These are phyloP conservation scores for Ctena decussata DNA, from an alignment of 2,888 invertebrate species.

Conservation along the genomic window DNA sequence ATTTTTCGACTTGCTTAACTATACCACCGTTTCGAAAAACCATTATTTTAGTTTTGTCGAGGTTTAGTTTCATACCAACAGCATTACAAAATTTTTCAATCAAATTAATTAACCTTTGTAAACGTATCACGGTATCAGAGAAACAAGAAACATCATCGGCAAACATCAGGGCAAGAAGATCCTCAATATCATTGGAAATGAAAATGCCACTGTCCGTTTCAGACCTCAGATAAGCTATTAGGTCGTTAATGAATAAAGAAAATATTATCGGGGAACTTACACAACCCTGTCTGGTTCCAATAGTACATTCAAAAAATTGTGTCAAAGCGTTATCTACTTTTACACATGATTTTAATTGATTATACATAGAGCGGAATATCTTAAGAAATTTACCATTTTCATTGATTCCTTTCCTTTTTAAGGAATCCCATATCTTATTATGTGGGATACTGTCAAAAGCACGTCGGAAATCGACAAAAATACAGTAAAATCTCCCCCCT, in stretches of 20 bases:
- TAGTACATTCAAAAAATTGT: neutral
- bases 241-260: neutral
- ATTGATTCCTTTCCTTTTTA: no score
- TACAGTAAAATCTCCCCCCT: no score
- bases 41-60: no score
- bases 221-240: neutral
- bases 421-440: no score
- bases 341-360: conserved; percentile 4
- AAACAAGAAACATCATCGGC: neutral
- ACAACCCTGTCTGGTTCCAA: neutral
- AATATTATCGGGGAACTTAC: neutral
- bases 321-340: neutral
- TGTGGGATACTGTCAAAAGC: no score
- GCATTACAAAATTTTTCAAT: neutral
- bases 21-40: neutral
- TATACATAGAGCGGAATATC: no score
- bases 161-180: neutral
- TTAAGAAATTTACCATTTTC: no score
- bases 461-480: no score
- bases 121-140: neutral
- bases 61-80: neutral
- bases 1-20: neutral
- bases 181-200: neutral
- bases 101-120: neutral
- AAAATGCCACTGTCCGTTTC: neutral